These are phyloP conservation scores for Galemys pyrenaicus DNA, from an alignment of 2,113 vertebrate species.

Conservation along the genomic window DNA sequence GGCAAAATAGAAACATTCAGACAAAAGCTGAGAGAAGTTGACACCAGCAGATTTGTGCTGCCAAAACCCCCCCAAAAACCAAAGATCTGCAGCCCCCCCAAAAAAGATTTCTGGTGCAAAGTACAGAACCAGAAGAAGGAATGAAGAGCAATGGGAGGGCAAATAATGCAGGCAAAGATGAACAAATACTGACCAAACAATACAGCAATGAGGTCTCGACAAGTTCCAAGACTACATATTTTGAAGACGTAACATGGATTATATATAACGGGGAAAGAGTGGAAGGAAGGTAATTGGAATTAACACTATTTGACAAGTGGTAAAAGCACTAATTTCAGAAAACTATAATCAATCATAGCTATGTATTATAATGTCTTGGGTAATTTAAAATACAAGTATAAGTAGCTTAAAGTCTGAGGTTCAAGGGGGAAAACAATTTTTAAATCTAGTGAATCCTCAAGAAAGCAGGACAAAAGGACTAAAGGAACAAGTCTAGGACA, in stretches of 20 bases:
- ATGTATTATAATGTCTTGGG: background rate
- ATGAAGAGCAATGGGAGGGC: background rate
- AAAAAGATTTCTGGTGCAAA: background rate
- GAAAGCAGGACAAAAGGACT: background rate
- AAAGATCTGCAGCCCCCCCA: background rate
- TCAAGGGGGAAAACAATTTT: background rate
- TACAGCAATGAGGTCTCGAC: background rate
- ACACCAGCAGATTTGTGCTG: background rate
- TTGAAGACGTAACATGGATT: background rate
- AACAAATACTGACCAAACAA: background rate
- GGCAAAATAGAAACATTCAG: background rate
- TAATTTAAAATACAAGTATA: background rate
- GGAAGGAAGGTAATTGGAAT: background rate
- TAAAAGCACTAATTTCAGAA: conserved; percentile 1
- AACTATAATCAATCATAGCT: background rate
- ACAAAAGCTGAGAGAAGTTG: background rate
- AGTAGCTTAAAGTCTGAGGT: background rate
- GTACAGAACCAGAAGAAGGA: background rate
- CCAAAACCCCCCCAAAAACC: background rate
- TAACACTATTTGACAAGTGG: background rate
- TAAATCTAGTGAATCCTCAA: background rate
- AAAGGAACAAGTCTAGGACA: background rate
- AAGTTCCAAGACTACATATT: background rate
- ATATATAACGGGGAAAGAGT: background rate
- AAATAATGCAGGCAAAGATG: background rate